Conservation (phyloP, 1,140 invertebrate genomes). For the Lineus longissimus region DNA sequence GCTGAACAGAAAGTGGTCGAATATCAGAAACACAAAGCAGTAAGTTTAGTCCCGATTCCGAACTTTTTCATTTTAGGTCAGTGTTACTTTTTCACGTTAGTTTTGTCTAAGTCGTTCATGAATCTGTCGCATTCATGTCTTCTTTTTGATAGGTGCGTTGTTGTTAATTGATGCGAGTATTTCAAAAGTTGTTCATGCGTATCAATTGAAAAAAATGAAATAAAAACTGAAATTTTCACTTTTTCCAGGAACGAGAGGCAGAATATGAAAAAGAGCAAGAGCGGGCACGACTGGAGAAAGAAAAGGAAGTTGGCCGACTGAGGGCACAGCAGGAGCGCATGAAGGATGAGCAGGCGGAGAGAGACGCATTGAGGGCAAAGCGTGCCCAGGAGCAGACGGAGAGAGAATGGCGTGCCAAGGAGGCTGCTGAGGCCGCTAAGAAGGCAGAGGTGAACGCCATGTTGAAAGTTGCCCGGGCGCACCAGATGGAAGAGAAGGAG, state of each 20-base stretch:
- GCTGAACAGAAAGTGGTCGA: conserved; percentile 51
- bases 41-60: conserved; percentile 35
- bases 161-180: too few species aligned
- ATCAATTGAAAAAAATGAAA: neutral
- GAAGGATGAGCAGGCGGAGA: conserved; percentile 50
- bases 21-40: conserved; percentile 53
- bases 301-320: conserved; percentile 50
- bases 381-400: conserved; percentile 53
- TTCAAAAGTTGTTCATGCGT: too few species aligned
- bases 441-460: conserved; percentile 47
- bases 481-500: conserved; percentile 52
- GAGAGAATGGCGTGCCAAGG: conserved; percentile 53
- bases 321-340: conserved; percentile 51
- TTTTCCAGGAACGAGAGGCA: conserved; percentile 48
- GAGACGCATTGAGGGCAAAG: conserved; percentile 52
- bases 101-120: too few species aligned
- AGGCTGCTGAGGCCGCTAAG: conserved; percentile 45
- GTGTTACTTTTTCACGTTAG: too few species aligned
- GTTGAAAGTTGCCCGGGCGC: conserved; percentile 46
- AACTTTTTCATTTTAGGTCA: too few species aligned
- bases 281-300: conserved; percentile 51
- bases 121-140: too few species aligned
- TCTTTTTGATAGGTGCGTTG: too few species aligned
- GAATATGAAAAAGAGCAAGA: conserved; percentile 51
- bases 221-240: neutral